These are phyloP conservation scores for Turdus rufiventris DNA, from an alignment of 2,113 vertebrate species.

Conservation along the genomic window DNA sequence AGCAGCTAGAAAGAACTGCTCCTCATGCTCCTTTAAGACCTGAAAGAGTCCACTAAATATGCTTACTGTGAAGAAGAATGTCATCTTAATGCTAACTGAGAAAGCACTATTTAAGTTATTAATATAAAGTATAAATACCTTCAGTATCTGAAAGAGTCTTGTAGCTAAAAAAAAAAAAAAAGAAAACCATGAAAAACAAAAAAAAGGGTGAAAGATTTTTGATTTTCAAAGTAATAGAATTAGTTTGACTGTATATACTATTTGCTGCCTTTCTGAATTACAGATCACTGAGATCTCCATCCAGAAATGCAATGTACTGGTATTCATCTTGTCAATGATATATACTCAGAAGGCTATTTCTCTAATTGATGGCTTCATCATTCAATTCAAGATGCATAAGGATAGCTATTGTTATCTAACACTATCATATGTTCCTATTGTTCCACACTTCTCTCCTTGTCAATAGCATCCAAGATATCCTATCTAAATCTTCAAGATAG, in stretches of 20 bases:
- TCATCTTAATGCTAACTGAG: not conserved
- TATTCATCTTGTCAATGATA: constrained; percentile 21
- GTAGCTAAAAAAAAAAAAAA: not conserved
- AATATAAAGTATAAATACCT: not conserved
- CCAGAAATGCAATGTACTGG: not conserved
- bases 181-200: not conserved
- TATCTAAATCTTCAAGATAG: constrained; percentile 2
- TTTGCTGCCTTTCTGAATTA: constrained; percentile 34
- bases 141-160: not conserved
- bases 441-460: constrained; percentile 30
- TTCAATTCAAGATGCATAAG: constrained; percentile 19
- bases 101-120: not conserved
- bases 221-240: constrained; percentile 1
- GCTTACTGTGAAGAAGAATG: not conserved
- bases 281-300: not conserved
- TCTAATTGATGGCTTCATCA: constrained; percentile 41
- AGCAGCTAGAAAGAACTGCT: not conserved
- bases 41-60: not conserved
- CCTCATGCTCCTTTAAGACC: not conserved
- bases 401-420: constrained; percentile 48
- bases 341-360: not conserved
- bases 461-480: constrained; percentile 1
- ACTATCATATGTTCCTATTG: constrained; percentile 24
- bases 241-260: not conserved
- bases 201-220: not conserved